Percentiles rank a stretch among this genome's conserved stretches.
Conservation (phyloP, 2,888 invertebrate species). For the Noctua janthina region DNA sequence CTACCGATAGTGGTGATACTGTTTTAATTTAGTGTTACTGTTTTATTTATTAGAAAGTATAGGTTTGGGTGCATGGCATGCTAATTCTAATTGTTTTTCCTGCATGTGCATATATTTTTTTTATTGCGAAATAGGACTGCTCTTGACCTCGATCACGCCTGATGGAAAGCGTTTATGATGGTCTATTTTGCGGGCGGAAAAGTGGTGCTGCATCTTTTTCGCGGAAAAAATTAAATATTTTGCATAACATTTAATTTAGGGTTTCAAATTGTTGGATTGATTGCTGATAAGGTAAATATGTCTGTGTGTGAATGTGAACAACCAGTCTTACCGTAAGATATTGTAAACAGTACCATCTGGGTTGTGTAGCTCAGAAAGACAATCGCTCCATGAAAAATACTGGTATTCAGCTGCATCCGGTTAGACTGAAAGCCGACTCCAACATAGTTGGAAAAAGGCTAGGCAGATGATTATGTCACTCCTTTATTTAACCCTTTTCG, state of each 20-base stretch:
- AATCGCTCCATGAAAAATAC: background rate
- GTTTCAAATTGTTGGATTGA: background rate
- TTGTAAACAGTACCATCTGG: background rate
- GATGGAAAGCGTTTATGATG: no score
- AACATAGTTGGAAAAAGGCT: background rate
- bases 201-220: background rate
- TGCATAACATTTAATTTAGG: background rate
- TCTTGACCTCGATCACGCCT: no score
- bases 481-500: background rate
- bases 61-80: background rate
- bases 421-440: background rate
- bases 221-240: background rate
- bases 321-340: background rate
- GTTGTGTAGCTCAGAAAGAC: background rate
- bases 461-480: background rate
- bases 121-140: no score
- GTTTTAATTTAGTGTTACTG: background rate
- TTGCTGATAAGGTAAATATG: background rate
- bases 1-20: conserved; percentile 5
- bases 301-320: no score
- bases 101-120: background rate
- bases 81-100: background rate
- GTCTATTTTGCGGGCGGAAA: no score
- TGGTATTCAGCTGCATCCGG: background rate
- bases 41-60: background rate